A percentile compares a stretch with the other conserved stretches of the same genome.
Evolutionary conservation across 2,113 vertebrate genomes (phyloP).

Genomic region (Myiagra hebetior): DNA sequence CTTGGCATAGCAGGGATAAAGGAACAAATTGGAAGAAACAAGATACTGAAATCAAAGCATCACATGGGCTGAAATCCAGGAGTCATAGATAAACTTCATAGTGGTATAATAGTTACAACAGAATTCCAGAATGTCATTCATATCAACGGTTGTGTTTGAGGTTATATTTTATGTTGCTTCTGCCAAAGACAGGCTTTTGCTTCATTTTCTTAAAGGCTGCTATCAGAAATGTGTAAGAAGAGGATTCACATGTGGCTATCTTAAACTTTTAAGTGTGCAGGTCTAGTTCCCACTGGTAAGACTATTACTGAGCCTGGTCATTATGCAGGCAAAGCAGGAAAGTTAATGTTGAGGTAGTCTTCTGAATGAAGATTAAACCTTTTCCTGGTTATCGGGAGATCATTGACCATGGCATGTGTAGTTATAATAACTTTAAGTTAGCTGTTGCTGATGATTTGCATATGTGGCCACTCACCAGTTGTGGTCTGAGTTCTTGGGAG

Average conservation of each 20-base stretch:
- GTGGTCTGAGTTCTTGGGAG: not conserved
- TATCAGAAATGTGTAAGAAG: not conserved
- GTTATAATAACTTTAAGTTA: not conserved
- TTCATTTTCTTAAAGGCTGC: not conserved
- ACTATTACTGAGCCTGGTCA: not conserved
- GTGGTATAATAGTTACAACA: not conserved
- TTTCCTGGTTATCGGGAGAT: not conserved
- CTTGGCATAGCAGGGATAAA: not conserved
- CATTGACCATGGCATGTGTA: not conserved
- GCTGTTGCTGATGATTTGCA: not conserved
- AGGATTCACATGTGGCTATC: fast-evolving
- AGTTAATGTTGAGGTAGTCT: not conserved
- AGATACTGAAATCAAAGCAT: not conserved
- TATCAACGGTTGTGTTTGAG: not conserved
- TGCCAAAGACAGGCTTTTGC: not conserved
- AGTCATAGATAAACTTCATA: not conserved
- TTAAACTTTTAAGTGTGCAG: not conserved
- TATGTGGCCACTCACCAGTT: not conserved
- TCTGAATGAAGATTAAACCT: not conserved
- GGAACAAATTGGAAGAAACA: not conserved
- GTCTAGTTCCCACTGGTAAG: not conserved
- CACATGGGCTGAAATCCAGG: not conserved
- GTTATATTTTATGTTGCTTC: not conserved
- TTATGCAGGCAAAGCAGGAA: not conserved
- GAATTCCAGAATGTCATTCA: not conserved